Evolutionary conservation across 2,797 vertebrate genomes (phyloP).

Genomic region (Periophthalmus magnuspinnatus): DNA sequence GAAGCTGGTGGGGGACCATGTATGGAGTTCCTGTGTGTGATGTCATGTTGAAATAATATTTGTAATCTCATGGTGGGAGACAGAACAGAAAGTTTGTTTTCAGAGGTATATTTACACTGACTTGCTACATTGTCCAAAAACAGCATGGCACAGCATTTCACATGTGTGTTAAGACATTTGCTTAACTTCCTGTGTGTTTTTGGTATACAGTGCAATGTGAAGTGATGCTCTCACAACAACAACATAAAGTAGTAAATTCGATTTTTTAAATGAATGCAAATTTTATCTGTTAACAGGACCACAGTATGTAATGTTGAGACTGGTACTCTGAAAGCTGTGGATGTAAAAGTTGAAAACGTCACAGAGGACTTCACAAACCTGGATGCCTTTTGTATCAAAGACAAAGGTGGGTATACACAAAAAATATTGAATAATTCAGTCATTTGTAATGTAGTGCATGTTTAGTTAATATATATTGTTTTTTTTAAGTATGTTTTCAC

Average conservation of each 20-base stretch:
- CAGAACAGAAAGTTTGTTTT: conserved; percentile 15
- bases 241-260: too few relatives aligned
- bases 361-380: conserved; percentile 72
- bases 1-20: conserved; percentile 38
- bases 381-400: conserved; percentile 85
- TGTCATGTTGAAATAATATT: conserved; percentile 61
- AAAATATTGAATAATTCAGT: neutral
- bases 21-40: conserved; percentile 39
- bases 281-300: conserved; percentile 67
- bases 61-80: conserved; percentile 21
- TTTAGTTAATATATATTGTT: neutral
- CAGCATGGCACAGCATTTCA: neutral
- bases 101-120: neutral
- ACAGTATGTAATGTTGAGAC: conserved; percentile 81
- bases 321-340: conserved; percentile 78
- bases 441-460: neutral
- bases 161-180: neutral
- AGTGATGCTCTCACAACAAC: too few relatives aligned
- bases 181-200: conserved; percentile 6
- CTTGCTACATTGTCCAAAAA: neutral
- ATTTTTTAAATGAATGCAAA: neutral
- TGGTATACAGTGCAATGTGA: neutral
- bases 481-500: neutral
- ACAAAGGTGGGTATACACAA: conserved; percentile 79
- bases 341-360: conserved; percentile 82